Evolutionary conservation across 37 sponge, comb jelly and placozoan species (phyloP).

Genomic region (Geodia barretti): DNA sequence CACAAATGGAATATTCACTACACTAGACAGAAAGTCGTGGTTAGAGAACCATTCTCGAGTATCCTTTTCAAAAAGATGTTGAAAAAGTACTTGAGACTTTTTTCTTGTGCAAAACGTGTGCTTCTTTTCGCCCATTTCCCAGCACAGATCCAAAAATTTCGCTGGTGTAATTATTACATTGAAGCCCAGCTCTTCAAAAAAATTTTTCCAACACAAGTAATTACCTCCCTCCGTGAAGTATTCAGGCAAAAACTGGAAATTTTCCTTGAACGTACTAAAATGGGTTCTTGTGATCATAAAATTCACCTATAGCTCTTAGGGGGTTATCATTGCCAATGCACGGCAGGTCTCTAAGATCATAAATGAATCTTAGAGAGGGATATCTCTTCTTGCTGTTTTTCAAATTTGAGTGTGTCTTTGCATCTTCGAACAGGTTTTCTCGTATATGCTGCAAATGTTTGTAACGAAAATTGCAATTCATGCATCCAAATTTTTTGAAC

Average conservation of each 20-base stretch:
- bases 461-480: constrained; percentile 32
- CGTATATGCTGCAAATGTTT: constrained; percentile 45
- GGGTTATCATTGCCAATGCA: constrained; percentile 31
- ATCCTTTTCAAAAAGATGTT: constrained; percentile 29
- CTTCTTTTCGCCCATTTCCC: background rate
- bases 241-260: constrained; percentile 22
- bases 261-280: constrained; percentile 24
- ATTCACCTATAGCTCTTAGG: constrained; percentile 16
- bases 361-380: constrained; percentile 1
- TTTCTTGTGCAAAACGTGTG: background rate
- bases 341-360: background rate
- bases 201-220: constrained; percentile 36
- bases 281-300: constrained; percentile 19
- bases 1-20: constrained; percentile 43
- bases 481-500: constrained; percentile 29
- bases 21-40: background rate
- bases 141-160: constrained; percentile 28
- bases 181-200: constrained; percentile 34
- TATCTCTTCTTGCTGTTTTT: background rate
- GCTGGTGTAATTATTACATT: background rate
- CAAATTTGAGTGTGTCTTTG: background rate
- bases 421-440: constrained; percentile 4
- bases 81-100: constrained; percentile 32
- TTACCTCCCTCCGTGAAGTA: constrained; percentile 3
- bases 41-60: constrained; percentile 14